Base-by-base conservation (phyloP, 2,113 vertebrate species). In the Pagrus major region DNA sequence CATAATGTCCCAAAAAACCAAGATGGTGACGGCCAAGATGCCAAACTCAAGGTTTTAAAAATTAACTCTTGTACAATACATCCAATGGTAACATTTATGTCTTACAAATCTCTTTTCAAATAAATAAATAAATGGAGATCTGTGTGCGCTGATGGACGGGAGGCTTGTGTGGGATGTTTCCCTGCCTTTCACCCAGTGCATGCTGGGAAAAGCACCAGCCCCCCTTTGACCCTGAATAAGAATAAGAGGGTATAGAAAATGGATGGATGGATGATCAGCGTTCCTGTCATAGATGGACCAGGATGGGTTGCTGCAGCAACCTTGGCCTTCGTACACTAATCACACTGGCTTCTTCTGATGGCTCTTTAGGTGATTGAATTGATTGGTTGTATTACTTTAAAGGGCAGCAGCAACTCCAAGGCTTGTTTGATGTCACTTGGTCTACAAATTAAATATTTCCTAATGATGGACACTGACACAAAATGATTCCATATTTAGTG, bases 301-400 rank as follows among this genome's bases (percentile, higher is more conserved):
- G 39, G 55, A 80, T 78, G 68, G 52, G 47, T 67, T 46, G 65
- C 67, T 27, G 64, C 65, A 67, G 42, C 56, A 78, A 58, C 87
- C 87, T 90, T 88, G 80, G 80, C 85, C 83, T 90, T 67, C 65
- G 11, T 31, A 73, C 63, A 77, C 55, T 66, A 64, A 78, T 88
- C 82, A 78, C 42, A 10, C 44, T 69, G 58, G 74, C 70, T 86
- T 81, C 54, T 68, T 67, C 64, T 83, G 69, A 81, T 73, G 77
- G 39, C 63, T 71, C 23, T 81, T 65, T 54, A 31, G 56, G 55
- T 74, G 58, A 74, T 86, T 80, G 29, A 55, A 79, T 76, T 81
- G 84, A 89, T 84, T 61, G 37, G 78, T 37, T 68, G 63, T 61
- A 60, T 72, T 72, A 74, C 78, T 44, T 64, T 68, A 41, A 65